Base-by-base conservation (phyloP, 2,888 invertebrate genomes). In the Tryphoninae sp. region DNA sequence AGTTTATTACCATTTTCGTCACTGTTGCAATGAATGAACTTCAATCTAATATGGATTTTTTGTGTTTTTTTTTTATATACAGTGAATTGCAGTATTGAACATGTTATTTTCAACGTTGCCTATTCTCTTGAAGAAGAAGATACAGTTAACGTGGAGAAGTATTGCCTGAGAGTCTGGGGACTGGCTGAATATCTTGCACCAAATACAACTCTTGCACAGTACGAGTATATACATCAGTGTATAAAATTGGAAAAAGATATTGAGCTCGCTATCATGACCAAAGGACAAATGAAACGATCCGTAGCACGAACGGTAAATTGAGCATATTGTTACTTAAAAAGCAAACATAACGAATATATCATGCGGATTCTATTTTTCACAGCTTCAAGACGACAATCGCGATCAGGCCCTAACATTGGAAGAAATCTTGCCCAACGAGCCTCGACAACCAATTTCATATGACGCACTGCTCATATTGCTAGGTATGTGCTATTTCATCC, bases 181-280 rank as follows among this genome's bases (percentile, higher is more conserved):
- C 94, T 97, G 78, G 95, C 96, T 72, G 98, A 98, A 92, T 99
- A 98, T 93, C 92, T 99, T 49, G 95, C 96, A 0, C 95, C 96
- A 13, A 96, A 97, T 72, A 96, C 97, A 49, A 94, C 95, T 11
- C 94, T 99, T 45, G 96, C 96, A 82, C 97, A 98, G 90, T 97
- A 98, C 91, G 97, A 98, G 91, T 98, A 98, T 90, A 96, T 98
- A 75, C 97, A 98, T 88, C 96, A 96, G 88, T 98, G 98, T 91
- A 96, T 98, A 78, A 98, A 98, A 89, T 92, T 98, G 88, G 98
- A 98, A 90, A 95, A 96, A 89, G 98, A 98, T 92, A 96, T 98
- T 1, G 96, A 96, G 86, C 90, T 95, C 80, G 92, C 94, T 74
- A 90, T 93, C 68, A 88, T 92, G 77, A 92, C 92, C 68, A 93